Evolutionary conservation across 2,888 invertebrate species (phyloP), one percentile per base, ranked within the genome.

Genomic region (Augochlorella aurata): DNA sequence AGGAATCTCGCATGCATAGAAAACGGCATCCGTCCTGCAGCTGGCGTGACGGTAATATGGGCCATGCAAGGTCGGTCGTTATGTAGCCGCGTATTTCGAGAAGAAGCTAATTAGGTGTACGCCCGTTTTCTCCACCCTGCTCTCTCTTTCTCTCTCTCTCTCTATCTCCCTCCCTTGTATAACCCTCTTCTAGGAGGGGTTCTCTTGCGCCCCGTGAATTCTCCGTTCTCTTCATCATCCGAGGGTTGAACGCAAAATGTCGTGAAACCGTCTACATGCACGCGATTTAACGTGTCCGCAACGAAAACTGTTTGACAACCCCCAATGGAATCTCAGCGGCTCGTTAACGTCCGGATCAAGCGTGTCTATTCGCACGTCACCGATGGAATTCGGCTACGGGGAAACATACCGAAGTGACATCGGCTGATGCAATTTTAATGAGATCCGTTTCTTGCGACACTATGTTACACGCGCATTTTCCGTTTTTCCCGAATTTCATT

Each of bases 101-200:
- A 79, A 78, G 76, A 71, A 74, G 38, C 67, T 87, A 85, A 87
- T 87, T 82, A 86, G 68, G 69, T 21, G 68, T 69, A 54, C 73
- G 63, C 61, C 63, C 63, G 21, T 76, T 45, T 69, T 73, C 65
- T 49, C n/a, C 52, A 21, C 67, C 45, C 50, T 69, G 67, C 63
- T 78, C 29, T 14, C 49, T 50, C n/a, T 47, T 10, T 49, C 44
- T 68, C 50, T 80, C 16, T 63, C 61, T 63, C 61, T 8, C 18
- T 38, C 38, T 38, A 38, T 38, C 7, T 38, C 5, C 38, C 38
- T 38, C 5, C 7, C 38, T 38, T 38, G 38, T 38, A 38, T 38
- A 38, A 38, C 38, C 38, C 38, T 38, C 38, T 38, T 38, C 38
- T 38, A 38, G 38, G 38, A 38, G 38, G 38, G 38, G 38, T 38